phyloP scores from a whole-genome alignment of 2,113 vertebrate genomes.

The Scopus umbretta region DNA sequence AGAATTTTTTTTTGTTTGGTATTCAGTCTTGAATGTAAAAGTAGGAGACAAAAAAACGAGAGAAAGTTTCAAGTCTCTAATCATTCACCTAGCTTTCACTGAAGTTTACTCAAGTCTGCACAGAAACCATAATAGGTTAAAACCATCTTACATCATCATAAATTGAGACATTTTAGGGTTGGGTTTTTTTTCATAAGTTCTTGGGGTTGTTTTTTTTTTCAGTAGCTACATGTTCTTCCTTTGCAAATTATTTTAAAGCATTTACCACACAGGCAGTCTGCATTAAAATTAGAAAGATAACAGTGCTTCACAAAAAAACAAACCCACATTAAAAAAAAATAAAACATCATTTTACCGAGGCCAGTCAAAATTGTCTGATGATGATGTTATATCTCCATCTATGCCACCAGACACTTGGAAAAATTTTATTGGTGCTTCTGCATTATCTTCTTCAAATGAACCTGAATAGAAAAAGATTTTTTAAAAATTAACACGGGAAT shows the following conservation, averaged over 20 bases:
- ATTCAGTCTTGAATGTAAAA: background rate
- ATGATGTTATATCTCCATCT: conserved; percentile 86
- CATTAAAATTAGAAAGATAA: background rate
- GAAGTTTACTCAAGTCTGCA: background rate
- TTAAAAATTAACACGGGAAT: background rate
- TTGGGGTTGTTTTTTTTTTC: background rate
- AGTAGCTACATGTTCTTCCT: background rate
- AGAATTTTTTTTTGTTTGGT: background rate
- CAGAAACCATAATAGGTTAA: background rate
- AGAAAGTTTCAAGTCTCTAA: background rate
- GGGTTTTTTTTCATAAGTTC: background rate
- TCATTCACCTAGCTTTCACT: background rate
- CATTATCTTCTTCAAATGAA: conserved; percentile 84
- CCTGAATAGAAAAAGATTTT: conserved; percentile 62
- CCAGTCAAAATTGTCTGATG: conserved; percentile 96
- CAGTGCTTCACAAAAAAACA: background rate
- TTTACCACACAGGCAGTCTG: background rate
- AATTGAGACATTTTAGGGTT: accelerated
- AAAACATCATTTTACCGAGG: conserved; percentile 78
- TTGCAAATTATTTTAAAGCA: background rate
- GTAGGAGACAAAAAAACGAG: background rate
- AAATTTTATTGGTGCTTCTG: conserved; percentile 76
- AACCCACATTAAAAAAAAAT: background rate
- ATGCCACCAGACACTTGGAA: conserved; percentile 85
- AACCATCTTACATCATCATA: background rate